These are phyloP conservation scores for Rhogogaster chlorosoma DNA, from an alignment of 2,888 invertebrate species.

Conservation along the genomic window DNA sequence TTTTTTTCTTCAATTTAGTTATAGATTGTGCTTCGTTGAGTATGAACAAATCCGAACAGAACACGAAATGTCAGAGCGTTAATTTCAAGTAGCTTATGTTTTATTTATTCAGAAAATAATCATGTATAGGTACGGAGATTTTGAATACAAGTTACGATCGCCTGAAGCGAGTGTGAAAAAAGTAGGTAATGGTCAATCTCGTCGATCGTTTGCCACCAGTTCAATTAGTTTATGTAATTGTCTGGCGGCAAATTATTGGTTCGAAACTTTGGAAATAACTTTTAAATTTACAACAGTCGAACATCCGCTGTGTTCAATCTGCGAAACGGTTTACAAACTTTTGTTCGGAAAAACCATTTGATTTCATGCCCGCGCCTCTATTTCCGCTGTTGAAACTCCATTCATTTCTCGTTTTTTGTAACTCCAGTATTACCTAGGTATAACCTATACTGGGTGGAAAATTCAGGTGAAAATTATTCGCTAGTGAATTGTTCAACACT, in stretches of 20 bases:
- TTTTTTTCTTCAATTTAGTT: neutral
- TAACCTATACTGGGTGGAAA: neutral
- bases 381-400: conserved; percentile 11
- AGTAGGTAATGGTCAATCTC: neutral
- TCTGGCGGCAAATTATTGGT: conserved; percentile 30
- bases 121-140: neutral
- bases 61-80: neutral
- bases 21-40: neutral
- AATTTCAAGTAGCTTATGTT: neutral
- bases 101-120: neutral
- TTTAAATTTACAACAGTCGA: conserved; percentile 37
- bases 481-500: neutral
- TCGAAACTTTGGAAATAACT: conserved; percentile 15
- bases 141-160: neutral
- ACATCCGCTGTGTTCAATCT: conserved; percentile 22
- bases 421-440: neutral
- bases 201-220: neutral
- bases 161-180: neutral
- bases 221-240: conserved; percentile 45
- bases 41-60: neutral
- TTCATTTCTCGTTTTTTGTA: conserved; percentile 6
- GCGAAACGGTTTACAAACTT: conserved; percentile 16
- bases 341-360: conserved; percentile 29
- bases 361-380: conserved; percentile 4
- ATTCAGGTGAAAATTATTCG: conserved; percentile 1